Evolutionary conservation across 1,140 invertebrate species (phyloP).

Genomic region (Aphelinus certus): DNA sequence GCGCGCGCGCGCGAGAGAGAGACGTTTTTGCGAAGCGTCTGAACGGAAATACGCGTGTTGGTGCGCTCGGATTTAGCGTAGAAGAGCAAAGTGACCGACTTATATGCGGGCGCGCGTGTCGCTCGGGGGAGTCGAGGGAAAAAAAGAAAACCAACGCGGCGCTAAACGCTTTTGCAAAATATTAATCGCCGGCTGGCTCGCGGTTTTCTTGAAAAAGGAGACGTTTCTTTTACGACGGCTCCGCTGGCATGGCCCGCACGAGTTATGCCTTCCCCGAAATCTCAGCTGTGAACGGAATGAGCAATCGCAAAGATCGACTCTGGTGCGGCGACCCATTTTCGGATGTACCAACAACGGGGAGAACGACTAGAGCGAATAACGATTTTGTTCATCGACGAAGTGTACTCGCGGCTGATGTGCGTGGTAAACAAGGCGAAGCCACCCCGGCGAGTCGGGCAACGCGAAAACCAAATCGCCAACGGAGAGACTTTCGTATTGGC

Average conservation of each 20-base stretch:
- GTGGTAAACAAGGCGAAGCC: too few species aligned
- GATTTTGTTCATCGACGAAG: too few species aligned
- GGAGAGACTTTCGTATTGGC: conserved; percentile 13
- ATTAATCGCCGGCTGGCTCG: conserved; percentile 16
- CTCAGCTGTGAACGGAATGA: too few species aligned
- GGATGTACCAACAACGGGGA: too few species aligned
- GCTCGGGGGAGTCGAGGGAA: neutral
- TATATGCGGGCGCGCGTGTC: conserved; percentile 24
- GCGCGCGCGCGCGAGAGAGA: neutral
- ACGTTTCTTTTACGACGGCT: neutral
- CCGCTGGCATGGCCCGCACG: neutral
- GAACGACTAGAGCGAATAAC: too few species aligned
- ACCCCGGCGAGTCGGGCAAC: too few species aligned
- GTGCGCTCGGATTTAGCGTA: conserved; percentile 40
- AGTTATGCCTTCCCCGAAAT: neutral
- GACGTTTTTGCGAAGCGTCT: conserved; percentile 51
- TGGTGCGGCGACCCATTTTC: too few species aligned
- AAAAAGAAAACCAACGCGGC: neutral
- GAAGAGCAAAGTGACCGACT: conserved; percentile 53
- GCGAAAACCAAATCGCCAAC: conserved; percentile 3
- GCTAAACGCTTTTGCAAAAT: conserved; percentile 27
- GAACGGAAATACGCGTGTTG: conserved; percentile 47
- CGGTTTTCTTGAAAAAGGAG: conserved; percentile 4
- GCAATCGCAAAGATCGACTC: too few species aligned
- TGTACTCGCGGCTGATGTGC: too few species aligned